These are phyloP conservation scores for Leucophora obtusa DNA, from an alignment of 2,888 invertebrate species.

Conservation along the genomic window DNA sequence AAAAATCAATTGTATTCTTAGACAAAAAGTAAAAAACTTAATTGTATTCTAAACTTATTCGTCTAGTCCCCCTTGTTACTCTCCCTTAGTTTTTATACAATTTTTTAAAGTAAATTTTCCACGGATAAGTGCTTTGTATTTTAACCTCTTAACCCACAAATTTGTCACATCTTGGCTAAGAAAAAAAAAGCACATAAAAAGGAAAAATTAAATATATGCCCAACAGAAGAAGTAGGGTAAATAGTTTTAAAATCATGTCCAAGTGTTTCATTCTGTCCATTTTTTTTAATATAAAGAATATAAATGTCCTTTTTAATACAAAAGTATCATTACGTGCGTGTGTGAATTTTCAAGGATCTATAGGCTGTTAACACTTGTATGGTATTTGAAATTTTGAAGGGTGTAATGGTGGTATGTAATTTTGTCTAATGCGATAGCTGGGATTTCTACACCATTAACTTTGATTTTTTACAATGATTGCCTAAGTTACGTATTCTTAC, in stretches of 20 bases:
- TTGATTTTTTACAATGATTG: conserved; percentile 52
- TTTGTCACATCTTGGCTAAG: conserved; percentile 39
- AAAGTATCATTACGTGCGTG: conserved; percentile 18
- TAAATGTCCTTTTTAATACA: background rate
- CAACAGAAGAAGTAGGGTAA: conserved; percentile 44
- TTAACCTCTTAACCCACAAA: conserved; percentile 64
- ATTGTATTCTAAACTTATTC: background rate
- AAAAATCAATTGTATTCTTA: background rate
- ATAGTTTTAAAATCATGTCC: conserved; percentile 58
- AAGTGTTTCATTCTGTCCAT: conserved; percentile 54
- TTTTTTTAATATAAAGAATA: conserved; percentile 26
- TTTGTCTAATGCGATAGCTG: conserved; percentile 38
- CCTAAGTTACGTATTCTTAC: background rate
- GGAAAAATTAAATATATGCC: conserved; percentile 31
- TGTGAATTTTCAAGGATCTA: conserved; percentile 25
- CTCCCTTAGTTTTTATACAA: background rate
- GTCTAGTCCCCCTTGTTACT: background rate
- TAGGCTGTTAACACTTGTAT: too few relatives aligned
- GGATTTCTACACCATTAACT: conserved; percentile 64
- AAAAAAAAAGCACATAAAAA: background rate
- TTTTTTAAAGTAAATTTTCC: conserved; percentile 57
- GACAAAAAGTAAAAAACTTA: background rate
- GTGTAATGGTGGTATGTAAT: background rate
- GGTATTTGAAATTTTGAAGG: background rate
- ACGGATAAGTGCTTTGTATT: conserved; percentile 60